Percentiles rank a stretch among this genome's conserved stretches.
These are phyloP conservation scores for Speoplatyrhinus poulsoni DNA, from an alignment of 2,113 vertebrate genomes.

Conservation along the genomic window DNA sequence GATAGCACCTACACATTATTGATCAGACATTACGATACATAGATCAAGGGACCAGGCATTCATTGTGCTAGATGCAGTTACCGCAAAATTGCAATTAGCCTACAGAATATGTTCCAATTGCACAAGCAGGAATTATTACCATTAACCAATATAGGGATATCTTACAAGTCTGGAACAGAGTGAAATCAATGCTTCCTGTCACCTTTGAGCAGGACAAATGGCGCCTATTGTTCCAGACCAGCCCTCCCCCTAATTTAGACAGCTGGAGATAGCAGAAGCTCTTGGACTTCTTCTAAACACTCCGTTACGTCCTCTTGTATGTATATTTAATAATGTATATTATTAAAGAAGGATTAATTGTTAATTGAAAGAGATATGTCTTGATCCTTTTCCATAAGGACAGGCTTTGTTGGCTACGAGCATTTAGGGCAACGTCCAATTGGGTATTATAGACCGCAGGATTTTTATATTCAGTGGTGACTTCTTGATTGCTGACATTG, in stretches of 20 bases:
- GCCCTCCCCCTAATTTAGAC: slow-evolving; percentile 59
- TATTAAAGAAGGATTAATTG: slow-evolving; percentile 1
- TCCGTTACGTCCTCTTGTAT: slow-evolving; percentile 4
- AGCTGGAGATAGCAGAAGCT: slow-evolving; percentile 47
- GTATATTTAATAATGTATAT: background rate
- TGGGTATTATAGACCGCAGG: background rate
- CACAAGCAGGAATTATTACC: slow-evolving; percentile 32
- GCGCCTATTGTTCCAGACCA: slow-evolving; percentile 63
- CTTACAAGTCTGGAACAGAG: slow-evolving; percentile 53
- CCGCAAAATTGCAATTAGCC: slow-evolving; percentile 28
- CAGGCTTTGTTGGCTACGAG: too few relatives aligned
- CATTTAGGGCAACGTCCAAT: too few relatives aligned
- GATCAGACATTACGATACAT: slow-evolving; percentile 23
- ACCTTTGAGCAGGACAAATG: slow-evolving; percentile 78
- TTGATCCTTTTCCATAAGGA: background rate
- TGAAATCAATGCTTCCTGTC: slow-evolving; percentile 75
- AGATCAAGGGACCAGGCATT: slow-evolving; percentile 8
- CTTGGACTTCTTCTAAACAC: slow-evolving; percentile 13
- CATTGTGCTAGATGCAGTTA: slow-evolving; percentile 8
- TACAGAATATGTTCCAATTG: slow-evolving; percentile 29
- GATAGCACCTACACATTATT: slow-evolving; percentile 38
- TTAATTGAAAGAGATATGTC: background rate
- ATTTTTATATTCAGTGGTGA: slow-evolving; percentile 10
- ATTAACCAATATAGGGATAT: slow-evolving; percentile 51
- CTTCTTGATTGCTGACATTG: background rate